Conservation (phyloP, 1,140 invertebrate genomes). For the Delia radicum region DNA sequence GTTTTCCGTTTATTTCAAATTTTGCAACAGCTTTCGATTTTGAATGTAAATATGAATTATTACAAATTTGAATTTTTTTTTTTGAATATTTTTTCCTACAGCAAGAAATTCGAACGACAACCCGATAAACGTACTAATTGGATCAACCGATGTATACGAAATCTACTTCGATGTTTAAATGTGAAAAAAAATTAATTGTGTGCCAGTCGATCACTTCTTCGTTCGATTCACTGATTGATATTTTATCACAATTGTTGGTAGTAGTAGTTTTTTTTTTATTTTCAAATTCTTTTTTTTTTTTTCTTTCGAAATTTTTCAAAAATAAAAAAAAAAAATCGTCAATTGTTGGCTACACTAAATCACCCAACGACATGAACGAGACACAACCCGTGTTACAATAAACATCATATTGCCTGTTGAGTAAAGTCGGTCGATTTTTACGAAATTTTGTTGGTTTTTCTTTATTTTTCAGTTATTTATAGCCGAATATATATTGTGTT, state of each 20-base stretch:
- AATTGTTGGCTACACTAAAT: conserved; percentile 17
- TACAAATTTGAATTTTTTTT: not conserved
- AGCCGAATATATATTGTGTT: not conserved
- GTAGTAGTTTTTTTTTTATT: not conserved
- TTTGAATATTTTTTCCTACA: not conserved
- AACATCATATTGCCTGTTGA: conserved; percentile 12
- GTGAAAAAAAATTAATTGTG: conserved; percentile 10
- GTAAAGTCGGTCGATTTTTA: conserved; percentile 23
- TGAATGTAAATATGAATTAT: not conserved
- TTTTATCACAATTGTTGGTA: conserved; percentile 23
- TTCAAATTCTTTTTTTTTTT: not conserved
- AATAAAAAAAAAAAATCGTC: conserved; percentile 1
- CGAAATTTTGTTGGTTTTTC: not conserved
- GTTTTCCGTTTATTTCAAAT: not conserved
- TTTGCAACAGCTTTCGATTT: not conserved
- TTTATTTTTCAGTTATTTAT: not conserved
- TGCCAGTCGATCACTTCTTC: conserved; percentile 18
- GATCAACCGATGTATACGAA: not conserved
- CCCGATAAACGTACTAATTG: conserved; percentile 1
- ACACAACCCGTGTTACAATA: conserved; percentile 16
- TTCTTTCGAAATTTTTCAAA: conserved; percentile 15
- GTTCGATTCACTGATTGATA: conserved; percentile 20
- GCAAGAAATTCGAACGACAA: not conserved
- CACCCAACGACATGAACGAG: conserved; percentile 6
- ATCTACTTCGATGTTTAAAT: conserved; percentile 4